These are phyloP conservation scores for Pterocles burchelli DNA, from an alignment of 2,113 vertebrate genomes.

Conservation along the genomic window DNA sequence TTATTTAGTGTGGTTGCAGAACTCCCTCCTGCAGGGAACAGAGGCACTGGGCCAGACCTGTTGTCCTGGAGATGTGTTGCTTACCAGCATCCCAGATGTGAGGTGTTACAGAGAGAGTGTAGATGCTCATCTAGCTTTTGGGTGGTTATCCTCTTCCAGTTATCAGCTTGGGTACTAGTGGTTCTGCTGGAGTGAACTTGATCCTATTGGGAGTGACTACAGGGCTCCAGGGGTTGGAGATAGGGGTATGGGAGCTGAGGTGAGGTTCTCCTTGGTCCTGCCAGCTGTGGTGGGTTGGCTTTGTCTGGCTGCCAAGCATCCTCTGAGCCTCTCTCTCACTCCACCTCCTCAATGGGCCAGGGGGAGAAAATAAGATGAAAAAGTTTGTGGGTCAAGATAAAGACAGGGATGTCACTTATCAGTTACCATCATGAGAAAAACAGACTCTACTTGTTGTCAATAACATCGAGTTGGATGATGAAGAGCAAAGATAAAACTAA, in stretches of 20 bases:
- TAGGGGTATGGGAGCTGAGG: neutral
- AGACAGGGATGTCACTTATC: neutral
- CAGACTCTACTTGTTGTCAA: neutral
- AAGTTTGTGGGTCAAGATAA: neutral
- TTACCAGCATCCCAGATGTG: neutral
- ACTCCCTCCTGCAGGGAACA: neutral
- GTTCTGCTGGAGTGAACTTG: neutral
- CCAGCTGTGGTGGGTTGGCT: neutral
- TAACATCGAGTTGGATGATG: neutral
- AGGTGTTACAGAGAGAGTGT: neutral
- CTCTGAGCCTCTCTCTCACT: accelerated
- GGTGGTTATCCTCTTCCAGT: neutral
- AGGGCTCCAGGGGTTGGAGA: neutral
- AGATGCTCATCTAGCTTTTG: neutral
- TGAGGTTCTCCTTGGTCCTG: neutral
- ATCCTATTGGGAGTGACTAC: neutral
- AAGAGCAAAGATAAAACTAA: neutral
- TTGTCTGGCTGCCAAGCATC: neutral
- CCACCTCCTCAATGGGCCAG: neutral
- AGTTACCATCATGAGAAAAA: neutral
- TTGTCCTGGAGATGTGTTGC: neutral
- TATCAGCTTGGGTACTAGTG: neutral
- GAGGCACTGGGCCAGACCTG: neutral
- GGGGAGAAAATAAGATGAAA: neutral
- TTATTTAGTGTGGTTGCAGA: neutral